Base-by-base conservation (phyloP, 2,113 vertebrate genomes). In the Acrocephalus arundinaceus region DNA sequence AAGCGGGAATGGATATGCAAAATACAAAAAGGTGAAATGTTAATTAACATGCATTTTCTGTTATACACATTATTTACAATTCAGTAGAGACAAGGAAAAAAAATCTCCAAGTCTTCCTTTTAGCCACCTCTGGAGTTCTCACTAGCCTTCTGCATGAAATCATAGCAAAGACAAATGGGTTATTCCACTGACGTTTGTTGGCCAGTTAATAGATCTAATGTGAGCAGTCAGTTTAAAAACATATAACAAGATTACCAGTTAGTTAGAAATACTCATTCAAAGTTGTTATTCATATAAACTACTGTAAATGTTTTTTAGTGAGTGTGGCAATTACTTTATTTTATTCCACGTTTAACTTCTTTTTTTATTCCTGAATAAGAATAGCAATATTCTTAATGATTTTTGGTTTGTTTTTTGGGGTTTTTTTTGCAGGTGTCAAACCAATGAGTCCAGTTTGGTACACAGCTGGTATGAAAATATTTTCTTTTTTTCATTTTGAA, bases 1-100 rank as follows among this genome's bases (percentile, higher is more conserved):
- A 98, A 98, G 86, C 98, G 97, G 5, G 99, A 99, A 97, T 99
- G 99, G 99, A 98, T 99, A 96, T 99, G 99, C 97, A 99, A 99
- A 96, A 97, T 99, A 79, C 97, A 98, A 74, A 98, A 98, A 99
- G 99, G 99, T 99, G 91, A 97, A 70, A 65, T 65, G 43, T 85
- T 68, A 24, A 37, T 76, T 78, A 54, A 30, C 22, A 2, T 67
- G 9, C 8, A 2, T 13, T 54, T 8, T 52, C 17, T 75, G 1
- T 68, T 93, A 46, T 13, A 66, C 5, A 10, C 11, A 6, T 78
- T 41, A 30, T 18, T 78, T 79, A 85, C n/a, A 76, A n/a, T 68
- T 86, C 68, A 86, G 30, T 31, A 51, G 79, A 79, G 41, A 85
- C 16, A 63, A 31, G 54, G 16, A 10, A 41, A 55, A 66, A 41